Evolutionary conservation across 2,888 invertebrate genomes (phyloP).

Genomic region (Agrenia bidenticulata): DNA sequence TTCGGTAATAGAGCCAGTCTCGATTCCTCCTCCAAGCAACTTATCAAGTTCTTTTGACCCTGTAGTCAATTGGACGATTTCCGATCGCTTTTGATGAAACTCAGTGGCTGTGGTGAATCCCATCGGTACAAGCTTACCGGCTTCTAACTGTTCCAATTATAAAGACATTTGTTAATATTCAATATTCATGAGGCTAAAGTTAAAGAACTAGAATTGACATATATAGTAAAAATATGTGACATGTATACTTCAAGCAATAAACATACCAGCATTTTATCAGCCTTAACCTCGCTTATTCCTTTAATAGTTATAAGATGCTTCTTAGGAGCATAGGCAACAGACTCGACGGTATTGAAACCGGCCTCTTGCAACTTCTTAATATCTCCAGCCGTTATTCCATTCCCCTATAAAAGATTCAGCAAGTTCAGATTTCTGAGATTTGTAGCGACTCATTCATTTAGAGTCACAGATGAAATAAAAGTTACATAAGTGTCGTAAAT

Average conservation of each 20-base stretch:
- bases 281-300: conserved; percentile 96
- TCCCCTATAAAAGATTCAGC: conserved; percentile 71
- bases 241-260: no score
- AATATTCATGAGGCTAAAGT: no score
- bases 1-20: conserved; percentile 82
- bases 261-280: conserved; percentile 79
- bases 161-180: background rate
- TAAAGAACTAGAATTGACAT: no score
- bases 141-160: conserved; percentile 69
- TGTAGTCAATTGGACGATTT: conserved; percentile 91
- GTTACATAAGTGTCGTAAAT: conserved; percentile 29
- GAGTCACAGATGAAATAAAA: no score
- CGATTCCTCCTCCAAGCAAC: conserved; percentile 73
- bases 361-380: conserved; percentile 90
- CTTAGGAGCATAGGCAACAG: conserved; percentile 92
- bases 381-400: conserved; percentile 86
- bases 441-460: no score
- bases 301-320: conserved; percentile 84
- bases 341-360: conserved; percentile 92
- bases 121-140: conserved; percentile 91
- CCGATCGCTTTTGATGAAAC: conserved; percentile 90
- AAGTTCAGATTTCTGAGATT: no score
- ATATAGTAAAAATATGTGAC: no score
- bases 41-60: conserved; percentile 93
- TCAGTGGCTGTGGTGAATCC: conserved; percentile 98